Evolutionary conservation across 2,113 vertebrate genomes (phyloP), one percentile per base, ranked within the genome.

Genomic region (Nannospalax galili): DNA sequence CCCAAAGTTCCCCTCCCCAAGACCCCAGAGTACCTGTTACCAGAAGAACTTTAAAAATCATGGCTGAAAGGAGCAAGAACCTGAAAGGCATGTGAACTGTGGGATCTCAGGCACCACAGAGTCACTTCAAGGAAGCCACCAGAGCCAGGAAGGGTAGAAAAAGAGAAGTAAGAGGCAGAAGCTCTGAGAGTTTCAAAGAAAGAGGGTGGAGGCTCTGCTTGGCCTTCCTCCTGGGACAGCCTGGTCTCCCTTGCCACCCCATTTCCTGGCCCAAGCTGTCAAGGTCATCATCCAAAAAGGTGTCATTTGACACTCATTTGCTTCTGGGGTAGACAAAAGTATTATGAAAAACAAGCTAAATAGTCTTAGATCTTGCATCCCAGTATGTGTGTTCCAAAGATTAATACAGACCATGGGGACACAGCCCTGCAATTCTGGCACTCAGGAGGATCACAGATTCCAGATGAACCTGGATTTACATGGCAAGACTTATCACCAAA

Each of bases 11-110:
- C n/a, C 56, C 4, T 62, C 15, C 37, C 37, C 30, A 24, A 15
- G 14, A 19, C 86, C 93, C 74, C 20, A 6, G 67, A 15, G 4
- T 64, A 97, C 97, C 96, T 97, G 97, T 96, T 82, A 97, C 26
- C 22, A 97, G 95, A 95, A 97, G 95, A 40, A 94, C 1, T 62
- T 40, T 45, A 14, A 20, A 22, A 79, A 37, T 48, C 97, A 97
- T 97, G 52, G 65, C 86, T 56, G 64, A 37, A 91, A 64, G 45
- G 19, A 94, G 74, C 91, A 92, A 67, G 60, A 65, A 20, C 37
- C 60, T 72, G 35, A 37, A 79, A 42, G 40, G 56, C 82, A 78
- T 70, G 72, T 62, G 42, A 48, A 45, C 56, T 0, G 0, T 12
- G 16, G 35, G 26, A 28, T 72, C 28, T 3, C 62, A 65, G 1